Base-by-base conservation (phyloP, 2,888 invertebrate species). In the Lepidochitona cinerea region DNA sequence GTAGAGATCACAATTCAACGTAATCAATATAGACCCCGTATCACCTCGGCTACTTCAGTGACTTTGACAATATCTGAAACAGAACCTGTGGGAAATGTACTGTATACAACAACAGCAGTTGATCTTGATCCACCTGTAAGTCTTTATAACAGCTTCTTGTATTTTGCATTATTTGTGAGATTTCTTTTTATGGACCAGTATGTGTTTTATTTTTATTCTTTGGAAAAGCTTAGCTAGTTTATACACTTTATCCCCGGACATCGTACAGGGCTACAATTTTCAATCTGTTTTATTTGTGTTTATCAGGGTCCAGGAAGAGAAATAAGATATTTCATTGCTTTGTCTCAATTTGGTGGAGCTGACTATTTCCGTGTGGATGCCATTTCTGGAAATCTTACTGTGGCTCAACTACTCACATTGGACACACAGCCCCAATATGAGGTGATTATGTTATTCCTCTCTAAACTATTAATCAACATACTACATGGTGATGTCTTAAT, bases 331-430 rank as follows among this genome's bases (percentile, higher is more conserved):
- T 59, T 59, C 29, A 59, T 59, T 29, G 59, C 59, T 26, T 32
- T 59, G 23, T 59, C 59, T 26, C 59, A 59, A 9, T 59, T 59
- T 59, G 59, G 59, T 2, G 59, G 59, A 29, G 59, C 26, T 18
- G 35, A 66, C 3, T 66, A 66, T 36, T 66, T 66, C 66, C 35
- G 66, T 37, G 35, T 66, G 18, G 66, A 66, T 35, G 36, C 66
- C 14, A 9, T 66, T 35, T 23, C 66, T 35, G 37, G 66, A 33
- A 35, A 37, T 35, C 37, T 66, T n/a, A 66, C 66, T n/a, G n/a
- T 66, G 14, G 18, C 37, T n/a, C 35, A 37, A 9, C 35, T 18
- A 14, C 26, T 66, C 14, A 66, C 66, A n/a, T 35, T 26, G 14
- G 37, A 35, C 26, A 37, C 35, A 35, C 66, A 66, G 29, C 3